Evolutionary conservation across 1,140 invertebrate genomes (phyloP).

Genomic region (Kradibia gibbosae): DNA sequence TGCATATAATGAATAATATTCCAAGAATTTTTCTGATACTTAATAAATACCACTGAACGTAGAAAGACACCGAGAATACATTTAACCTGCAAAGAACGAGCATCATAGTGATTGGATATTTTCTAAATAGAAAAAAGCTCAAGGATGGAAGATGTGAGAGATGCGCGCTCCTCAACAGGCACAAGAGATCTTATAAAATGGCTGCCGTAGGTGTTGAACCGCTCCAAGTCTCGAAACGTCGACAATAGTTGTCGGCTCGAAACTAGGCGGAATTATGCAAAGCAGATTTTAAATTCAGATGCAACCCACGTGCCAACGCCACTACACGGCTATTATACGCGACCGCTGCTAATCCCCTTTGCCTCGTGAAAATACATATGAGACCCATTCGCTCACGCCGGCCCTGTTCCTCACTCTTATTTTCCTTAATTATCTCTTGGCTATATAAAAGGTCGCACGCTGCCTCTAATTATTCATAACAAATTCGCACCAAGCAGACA

Average conservation of each 20-base stretch:
- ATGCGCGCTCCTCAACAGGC: slow-evolving; percentile 46
- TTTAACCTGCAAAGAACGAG: too few relatives aligned
- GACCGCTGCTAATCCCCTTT: slow-evolving; percentile 36
- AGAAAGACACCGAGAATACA: too few relatives aligned
- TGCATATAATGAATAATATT: too few relatives aligned
- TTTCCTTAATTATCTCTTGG: slow-evolving; percentile 42
- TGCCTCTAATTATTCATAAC: slow-evolving; percentile 42
- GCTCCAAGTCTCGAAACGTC: slow-evolving; percentile 64
- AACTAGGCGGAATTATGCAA: slow-evolving; percentile 68
- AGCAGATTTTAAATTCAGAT: slow-evolving; percentile 73
- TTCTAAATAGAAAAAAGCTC: too few relatives aligned
- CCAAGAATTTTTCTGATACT: too few relatives aligned
- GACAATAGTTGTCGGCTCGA: slow-evolving; percentile 65
- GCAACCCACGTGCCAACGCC: slow-evolving; percentile 52
- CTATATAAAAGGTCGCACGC: slow-evolving; percentile 46
- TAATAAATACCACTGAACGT: too few relatives aligned
- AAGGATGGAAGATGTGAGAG: neutral
- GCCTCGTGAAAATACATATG: slow-evolving; percentile 3
- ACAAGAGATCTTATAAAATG: slow-evolving; percentile 63
- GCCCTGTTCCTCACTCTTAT: slow-evolving; percentile 26
- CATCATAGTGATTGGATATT: too few relatives aligned
- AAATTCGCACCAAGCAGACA: slow-evolving; percentile 1
- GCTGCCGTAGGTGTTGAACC: slow-evolving; percentile 67
- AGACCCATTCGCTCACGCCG: neutral
- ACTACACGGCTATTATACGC: slow-evolving; percentile 28